These are phyloP conservation scores for Noctilio leporinus DNA, from an alignment of 2,113 vertebrate species.

Conservation along the genomic window DNA sequence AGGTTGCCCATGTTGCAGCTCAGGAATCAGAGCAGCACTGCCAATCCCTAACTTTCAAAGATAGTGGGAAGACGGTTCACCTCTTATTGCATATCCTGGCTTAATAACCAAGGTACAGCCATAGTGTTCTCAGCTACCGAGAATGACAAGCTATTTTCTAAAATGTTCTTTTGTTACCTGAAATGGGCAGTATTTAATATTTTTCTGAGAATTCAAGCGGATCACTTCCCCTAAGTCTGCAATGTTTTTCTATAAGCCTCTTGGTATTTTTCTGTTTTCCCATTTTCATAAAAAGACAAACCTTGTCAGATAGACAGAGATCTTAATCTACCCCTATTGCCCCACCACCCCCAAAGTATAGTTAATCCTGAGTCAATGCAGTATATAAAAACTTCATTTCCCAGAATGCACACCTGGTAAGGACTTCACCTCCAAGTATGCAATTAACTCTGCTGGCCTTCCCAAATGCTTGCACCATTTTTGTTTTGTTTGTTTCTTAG, in stretches of 20 bases:
- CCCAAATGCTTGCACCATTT: neutral
- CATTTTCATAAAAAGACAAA: neutral
- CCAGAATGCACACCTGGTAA: neutral
- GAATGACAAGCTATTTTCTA: neutral
- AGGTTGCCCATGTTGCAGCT: neutral
- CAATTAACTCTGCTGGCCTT: neutral
- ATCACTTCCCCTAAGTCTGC: neutral
- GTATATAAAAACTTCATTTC: neutral
- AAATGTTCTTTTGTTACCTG: neutral
- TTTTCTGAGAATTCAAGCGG: neutral
- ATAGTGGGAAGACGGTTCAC: neutral
- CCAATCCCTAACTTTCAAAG: neutral
- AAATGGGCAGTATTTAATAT: neutral
- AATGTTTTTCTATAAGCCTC: neutral
- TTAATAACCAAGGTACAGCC: neutral
- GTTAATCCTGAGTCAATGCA: neutral
- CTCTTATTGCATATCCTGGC: neutral
- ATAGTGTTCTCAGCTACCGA: neutral
- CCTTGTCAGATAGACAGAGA: neutral
- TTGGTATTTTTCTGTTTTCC: neutral
- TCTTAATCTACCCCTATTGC: neutral
- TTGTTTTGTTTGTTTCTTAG: neutral
- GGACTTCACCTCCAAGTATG: neutral
- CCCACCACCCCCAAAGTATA: neutral
- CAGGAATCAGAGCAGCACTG: neutral